Conservation (phyloP, 2,888 invertebrate genomes). For the Polymixis lichenea region DNA sequence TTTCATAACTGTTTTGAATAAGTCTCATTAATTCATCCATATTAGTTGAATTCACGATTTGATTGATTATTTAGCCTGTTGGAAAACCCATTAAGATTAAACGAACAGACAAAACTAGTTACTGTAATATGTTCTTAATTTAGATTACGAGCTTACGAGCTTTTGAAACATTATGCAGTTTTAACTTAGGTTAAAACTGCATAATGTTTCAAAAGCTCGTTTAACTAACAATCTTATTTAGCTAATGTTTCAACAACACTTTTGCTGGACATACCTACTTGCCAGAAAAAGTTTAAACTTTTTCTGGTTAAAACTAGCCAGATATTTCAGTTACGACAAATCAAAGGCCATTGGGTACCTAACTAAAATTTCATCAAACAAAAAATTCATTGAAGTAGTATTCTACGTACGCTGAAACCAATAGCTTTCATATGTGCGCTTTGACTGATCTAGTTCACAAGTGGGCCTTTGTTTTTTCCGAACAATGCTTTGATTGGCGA, state of each 20-base stretch:
- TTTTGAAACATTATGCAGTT: too few relatives aligned
- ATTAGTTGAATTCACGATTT: neutral
- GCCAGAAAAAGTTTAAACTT: neutral
- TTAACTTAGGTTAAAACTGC: neutral
- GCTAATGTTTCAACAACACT: neutral
- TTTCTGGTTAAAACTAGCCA: neutral
- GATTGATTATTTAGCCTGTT: neutral
- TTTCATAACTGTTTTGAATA: neutral
- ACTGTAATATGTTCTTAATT: neutral
- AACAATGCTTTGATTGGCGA: conserved; percentile 53
- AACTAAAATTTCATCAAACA: conserved; percentile 6
- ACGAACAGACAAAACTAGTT: neutral
- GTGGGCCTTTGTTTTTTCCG: conserved; percentile 29
- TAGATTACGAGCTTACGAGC: too few relatives aligned
- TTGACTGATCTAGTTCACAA: conserved; percentile 23
- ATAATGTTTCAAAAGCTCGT: neutral
- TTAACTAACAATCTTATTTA: neutral
- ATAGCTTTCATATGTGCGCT: conserved; percentile 40
- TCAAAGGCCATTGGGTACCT: neutral
- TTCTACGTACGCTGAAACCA: conserved; percentile 19
- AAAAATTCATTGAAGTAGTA: neutral
- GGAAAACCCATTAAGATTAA: neutral
- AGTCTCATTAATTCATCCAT: neutral
- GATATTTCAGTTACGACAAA: neutral
- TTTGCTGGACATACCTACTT: neutral